Conservation (phyloP, 2,113 vertebrate species). For the Rhadina sibilatrix region DNA sequence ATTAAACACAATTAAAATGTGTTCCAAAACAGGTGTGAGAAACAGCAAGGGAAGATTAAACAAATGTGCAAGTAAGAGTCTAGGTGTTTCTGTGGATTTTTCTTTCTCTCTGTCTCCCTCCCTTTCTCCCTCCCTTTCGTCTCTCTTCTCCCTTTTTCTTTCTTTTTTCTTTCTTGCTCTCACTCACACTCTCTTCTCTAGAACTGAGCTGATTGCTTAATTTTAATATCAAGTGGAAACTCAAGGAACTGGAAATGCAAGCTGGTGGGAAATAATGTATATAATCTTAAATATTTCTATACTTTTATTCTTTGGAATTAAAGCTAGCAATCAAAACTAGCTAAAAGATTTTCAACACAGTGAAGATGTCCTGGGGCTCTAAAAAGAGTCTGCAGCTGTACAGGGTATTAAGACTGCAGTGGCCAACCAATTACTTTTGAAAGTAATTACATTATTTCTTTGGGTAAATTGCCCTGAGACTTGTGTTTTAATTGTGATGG, state of each 20-base stretch:
- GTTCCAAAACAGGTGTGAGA: neutral
- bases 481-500: neutral
- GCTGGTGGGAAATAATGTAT: neutral
- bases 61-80: neutral
- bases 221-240: neutral
- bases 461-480: neutral
- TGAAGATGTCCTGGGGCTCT: neutral
- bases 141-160: neutral
- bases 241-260: neutral
- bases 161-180: no score
- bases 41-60: neutral
- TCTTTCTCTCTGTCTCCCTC: neutral
- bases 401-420: neutral
- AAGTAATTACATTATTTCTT: neutral
- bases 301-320: neutral
- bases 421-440: neutral
- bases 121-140: neutral
- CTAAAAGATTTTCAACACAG: neutral
- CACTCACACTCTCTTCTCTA: neutral
- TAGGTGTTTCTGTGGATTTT: neutral
- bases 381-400: neutral
- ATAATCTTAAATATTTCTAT: neutral
- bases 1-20: neutral
- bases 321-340: neutral
- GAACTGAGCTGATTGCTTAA: neutral